These are phyloP conservation scores for Furcifer pardalis DNA, from an alignment of 2,797 vertebrate genomes.

Conservation along the genomic window DNA sequence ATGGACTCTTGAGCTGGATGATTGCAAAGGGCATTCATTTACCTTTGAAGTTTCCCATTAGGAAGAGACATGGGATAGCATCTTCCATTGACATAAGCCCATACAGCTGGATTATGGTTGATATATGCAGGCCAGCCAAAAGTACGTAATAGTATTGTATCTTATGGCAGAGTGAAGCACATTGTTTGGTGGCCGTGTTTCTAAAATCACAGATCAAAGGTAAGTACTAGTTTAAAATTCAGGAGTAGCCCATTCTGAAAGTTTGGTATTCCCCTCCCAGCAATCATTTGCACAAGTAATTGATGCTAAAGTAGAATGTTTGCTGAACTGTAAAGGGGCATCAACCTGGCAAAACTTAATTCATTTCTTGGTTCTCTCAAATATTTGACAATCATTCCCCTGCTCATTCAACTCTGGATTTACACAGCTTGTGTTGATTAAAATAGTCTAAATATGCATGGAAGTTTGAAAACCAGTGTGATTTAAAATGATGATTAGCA, in stretches of 20 bases:
- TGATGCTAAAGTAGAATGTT: conserved; percentile 19
- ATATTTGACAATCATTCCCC: conserved; percentile 50
- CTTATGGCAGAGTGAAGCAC: background rate
- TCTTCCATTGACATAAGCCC: too few relatives aligned
- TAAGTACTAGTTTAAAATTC: conserved; percentile 15
- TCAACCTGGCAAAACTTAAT: conserved; percentile 40
- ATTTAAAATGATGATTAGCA: background rate
- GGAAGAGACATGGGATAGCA: background rate
- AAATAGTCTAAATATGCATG: conserved; percentile 44
- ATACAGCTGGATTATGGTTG: background rate
- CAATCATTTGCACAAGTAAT: conserved; percentile 7
- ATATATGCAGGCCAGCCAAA: background rate
- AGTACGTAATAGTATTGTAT: background rate
- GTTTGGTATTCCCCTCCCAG: background rate
- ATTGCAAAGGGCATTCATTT: background rate
- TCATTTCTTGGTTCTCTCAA: conserved; percentile 39
- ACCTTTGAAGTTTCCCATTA: too few relatives aligned
- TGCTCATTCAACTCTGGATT: conserved; percentile 32
- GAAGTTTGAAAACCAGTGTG: conserved; percentile 35
- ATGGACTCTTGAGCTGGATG: background rate
- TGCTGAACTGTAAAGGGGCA: conserved; percentile 27
- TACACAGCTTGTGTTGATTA: conserved; percentile 22
- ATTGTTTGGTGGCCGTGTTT: background rate
- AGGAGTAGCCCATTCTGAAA: background rate
- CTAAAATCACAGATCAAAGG: background rate